Evolutionary conservation across 2,888 invertebrate species (phyloP).

Genomic region (Frankliniella intonsa): DNA sequence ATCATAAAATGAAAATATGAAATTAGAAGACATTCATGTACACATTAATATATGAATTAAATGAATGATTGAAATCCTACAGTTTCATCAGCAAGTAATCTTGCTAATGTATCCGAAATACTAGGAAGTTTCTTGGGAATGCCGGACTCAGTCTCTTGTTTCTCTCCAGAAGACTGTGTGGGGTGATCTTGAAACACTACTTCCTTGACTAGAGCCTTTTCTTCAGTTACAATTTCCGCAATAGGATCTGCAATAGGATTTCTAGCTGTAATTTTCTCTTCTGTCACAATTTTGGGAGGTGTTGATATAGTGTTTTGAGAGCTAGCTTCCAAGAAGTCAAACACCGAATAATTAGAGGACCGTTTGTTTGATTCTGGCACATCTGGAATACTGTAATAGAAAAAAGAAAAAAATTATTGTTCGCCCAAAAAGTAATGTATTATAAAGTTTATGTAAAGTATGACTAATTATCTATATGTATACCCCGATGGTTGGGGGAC

Average conservation of each 20-base stretch:
- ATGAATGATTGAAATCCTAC: background rate
- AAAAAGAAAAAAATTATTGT: conserved; percentile 30
- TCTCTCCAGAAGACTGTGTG: background rate
- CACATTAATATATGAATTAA: background rate
- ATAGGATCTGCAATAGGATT: background rate
- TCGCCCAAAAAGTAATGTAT: background rate
- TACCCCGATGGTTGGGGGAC: conserved; percentile 71
- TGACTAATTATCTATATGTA: conserved; percentile 12
- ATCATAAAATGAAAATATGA: background rate
- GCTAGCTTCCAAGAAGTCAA: conserved; percentile 63
- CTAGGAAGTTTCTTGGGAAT: background rate
- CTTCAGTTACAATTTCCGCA: background rate
- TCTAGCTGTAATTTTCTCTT: background rate
- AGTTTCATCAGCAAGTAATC: background rate
- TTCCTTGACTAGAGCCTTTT: background rate
- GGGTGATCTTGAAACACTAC: background rate
- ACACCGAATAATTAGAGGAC: conserved; percentile 63
- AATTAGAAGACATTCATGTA: background rate
- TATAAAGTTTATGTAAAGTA: no score
- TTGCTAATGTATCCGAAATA: background rate
- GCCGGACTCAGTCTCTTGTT: background rate
- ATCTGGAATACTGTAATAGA: conserved; percentile 45
- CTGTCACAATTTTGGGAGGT: background rate
- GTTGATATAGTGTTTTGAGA: conserved; percentile 33
- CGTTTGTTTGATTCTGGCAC: conserved; percentile 49